Conservation (phyloP, 2,888 invertebrate species). For the Chrysotoxum bicinctum region DNA sequence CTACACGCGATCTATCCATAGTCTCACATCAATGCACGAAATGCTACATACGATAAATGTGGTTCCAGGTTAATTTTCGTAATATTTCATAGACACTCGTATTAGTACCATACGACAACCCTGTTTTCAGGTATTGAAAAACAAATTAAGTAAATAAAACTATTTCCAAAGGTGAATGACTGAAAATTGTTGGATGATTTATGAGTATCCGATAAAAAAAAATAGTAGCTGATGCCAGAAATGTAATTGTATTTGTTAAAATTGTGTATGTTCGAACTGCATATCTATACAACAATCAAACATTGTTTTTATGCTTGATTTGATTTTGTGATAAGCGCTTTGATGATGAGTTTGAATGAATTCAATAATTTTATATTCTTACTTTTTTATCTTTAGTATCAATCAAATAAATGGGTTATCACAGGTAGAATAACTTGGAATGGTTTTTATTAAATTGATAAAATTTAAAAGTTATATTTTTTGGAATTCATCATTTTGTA, state of each 20-base stretch:
- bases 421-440: neutral
- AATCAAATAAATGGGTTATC: neutral
- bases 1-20: too few species aligned
- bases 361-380: neutral
- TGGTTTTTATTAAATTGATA: neutral
- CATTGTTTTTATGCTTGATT: neutral
- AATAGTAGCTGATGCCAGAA: conserved; percentile 15
- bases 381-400: neutral
- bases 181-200: conserved; percentile 57
- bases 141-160: neutral
- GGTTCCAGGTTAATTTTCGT: too few species aligned
- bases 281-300: neutral
- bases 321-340: neutral
- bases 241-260: neutral
- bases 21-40: too few species aligned
- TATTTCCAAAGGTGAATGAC: conserved; percentile 55
- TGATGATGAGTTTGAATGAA: neutral
- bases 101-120: neutral
- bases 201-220: conserved; percentile 46
- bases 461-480: too few species aligned
- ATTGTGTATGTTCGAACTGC: neutral
- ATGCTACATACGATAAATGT: too few species aligned
- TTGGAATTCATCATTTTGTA: too few species aligned
- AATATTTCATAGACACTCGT: too few species aligned
- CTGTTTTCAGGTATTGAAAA: neutral